Evolutionary conservation across 2,113 vertebrate genomes (phyloP), one percentile per base, ranked within the genome.

Genomic region (Abramis brama): DNA sequence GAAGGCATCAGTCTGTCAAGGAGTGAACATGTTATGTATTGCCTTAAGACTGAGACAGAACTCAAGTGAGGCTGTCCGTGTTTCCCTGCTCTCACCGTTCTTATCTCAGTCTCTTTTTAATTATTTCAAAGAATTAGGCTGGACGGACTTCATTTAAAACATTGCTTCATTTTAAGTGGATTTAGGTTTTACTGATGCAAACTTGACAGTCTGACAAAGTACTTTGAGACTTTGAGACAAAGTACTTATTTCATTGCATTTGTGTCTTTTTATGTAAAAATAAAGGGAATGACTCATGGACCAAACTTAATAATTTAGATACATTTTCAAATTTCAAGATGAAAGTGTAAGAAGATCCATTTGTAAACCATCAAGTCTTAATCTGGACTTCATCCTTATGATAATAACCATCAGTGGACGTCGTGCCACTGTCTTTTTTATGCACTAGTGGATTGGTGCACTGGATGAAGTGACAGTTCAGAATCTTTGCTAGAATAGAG

Each of bases 401-500:
- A 52, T 52, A 27, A 50, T 52, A 27, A 50, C 27, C 30, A 36
- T 21, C 57, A 36, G 12, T 71, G 36, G 36, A 71, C 1, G 4
- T 19, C 30, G 4, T 77, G 47, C 75, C 36, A 17, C 6, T 78
- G 15, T 71, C 19, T 74, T 64, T 43, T 80, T 64, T 47, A 62
- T 15, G n/a, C 55, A 36, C 19, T n/a, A 15, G 55, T 57, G 19
- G 55, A 79, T 90, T 91, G 90, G 88, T 91, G 90, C 83, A 10
- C 76, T 88, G 91, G 80, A 89, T 92, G 83, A 91, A 93, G 89
- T 93, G 91, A 91, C 86, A 91, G 87, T 21, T 91, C 82, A 85
- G 91, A 84, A 79, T 85, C 90, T 88, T 75, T 23, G 59, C 5
- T 86, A 92, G 83, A 91, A 94, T 88, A 91, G 90, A 91, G 89